Evolutionary conservation across 1,140 invertebrate species (phyloP).

Genomic region (Agrilus planipennis): DNA sequence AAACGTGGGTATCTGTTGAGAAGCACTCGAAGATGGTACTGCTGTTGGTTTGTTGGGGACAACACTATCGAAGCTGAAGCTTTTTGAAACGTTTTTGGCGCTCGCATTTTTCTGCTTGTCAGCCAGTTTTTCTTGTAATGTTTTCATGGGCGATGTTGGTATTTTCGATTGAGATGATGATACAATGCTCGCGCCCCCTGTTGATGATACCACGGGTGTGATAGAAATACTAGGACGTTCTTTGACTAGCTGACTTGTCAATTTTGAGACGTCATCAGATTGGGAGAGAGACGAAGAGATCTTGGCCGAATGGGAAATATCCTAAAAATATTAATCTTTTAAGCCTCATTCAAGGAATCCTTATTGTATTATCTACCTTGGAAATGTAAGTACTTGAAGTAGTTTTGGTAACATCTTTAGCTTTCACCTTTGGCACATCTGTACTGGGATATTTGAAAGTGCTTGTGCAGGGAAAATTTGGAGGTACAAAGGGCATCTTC

Average conservation of each 20-base stretch:
- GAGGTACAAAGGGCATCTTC: no score
- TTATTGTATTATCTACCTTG: slow-evolving; percentile 3
- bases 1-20: slow-evolving; percentile 18
- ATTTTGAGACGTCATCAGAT: no score
- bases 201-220: slow-evolving; percentile 20
- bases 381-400: slow-evolving; percentile 6
- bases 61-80: background rate
- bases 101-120: slow-evolving; percentile 41
- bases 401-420: slow-evolving; percentile 7
- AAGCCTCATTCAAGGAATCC: no score
- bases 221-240: slow-evolving; percentile 30
- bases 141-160: slow-evolving; percentile 36
- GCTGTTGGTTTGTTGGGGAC: background rate
- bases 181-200: background rate
- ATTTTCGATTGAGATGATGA: slow-evolving; percentile 7
- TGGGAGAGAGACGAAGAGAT: no score
- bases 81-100: slow-evolving; percentile 6
- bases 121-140: slow-evolving; percentile 47
- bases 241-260: slow-evolving; percentile 17
- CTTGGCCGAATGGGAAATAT: no score
- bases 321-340: no score
- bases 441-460: slow-evolving; percentile 6
- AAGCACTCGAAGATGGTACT: background rate
- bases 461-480: no score
- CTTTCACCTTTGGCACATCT: slow-evolving; percentile 6